A percentile compares a stretch with the other conserved stretches of the same genome.
These are phyloP conservation scores for Camponotus pennsylvanicus DNA, from an alignment of 1,140 invertebrate species.

Conservation along the genomic window DNA sequence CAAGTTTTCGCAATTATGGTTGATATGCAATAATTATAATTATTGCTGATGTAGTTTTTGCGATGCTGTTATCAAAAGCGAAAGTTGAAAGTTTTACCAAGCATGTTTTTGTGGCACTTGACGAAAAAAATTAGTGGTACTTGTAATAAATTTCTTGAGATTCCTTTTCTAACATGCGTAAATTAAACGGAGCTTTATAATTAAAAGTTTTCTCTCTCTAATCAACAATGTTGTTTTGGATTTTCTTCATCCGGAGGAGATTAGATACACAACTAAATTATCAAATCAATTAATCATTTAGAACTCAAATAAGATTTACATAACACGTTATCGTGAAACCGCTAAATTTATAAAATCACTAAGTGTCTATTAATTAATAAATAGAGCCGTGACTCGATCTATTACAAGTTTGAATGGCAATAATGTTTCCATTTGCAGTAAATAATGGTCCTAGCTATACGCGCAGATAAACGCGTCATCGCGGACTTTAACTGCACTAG, in stretches of 20 bases:
- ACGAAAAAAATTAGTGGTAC: conserved; percentile 14
- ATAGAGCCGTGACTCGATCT: neutral
- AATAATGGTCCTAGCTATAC: conserved; percentile 26
- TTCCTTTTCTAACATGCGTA: neutral
- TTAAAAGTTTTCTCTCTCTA: conserved; percentile 42
- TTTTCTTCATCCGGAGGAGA: neutral
- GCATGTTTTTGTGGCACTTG: conserved; percentile 42
- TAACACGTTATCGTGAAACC: neutral
- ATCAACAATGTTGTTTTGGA: neutral
- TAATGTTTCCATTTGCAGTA: neutral
- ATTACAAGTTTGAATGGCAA: neutral
- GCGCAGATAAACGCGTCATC: conserved; percentile 30
- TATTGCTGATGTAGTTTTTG: conserved; percentile 15
- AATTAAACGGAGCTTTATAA: conserved; percentile 33
- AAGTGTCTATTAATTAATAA: neutral
- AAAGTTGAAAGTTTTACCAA: conserved; percentile 67
- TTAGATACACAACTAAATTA: neutral
- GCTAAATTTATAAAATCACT: neutral
- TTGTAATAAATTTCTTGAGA: conserved; percentile 25
- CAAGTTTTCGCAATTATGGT: neutral
- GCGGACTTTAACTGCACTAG: conserved; percentile 75
- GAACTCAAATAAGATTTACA: neutral
- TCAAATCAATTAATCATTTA: neutral
- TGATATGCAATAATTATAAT: neutral
- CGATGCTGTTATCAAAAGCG: conserved; percentile 13